phyloP scores from a whole-genome alignment of 2,797 vertebrate species.

The Decapterus maruadsi region DNA sequence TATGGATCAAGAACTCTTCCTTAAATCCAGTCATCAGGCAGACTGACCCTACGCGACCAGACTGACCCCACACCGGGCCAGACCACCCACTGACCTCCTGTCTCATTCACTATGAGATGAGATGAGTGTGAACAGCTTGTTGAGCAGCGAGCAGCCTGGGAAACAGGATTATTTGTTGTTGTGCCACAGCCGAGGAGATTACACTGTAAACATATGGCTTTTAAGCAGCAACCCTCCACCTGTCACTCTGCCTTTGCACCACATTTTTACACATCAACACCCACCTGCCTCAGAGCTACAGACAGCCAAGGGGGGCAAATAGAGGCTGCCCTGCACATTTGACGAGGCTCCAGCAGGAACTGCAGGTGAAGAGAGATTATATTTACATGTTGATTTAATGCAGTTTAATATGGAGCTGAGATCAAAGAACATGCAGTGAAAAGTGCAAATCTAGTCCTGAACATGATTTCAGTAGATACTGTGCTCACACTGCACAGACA shows the following conservation, averaged over 20 bases:
- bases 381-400: no score
- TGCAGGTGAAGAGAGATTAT: no score
- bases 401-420: no score
- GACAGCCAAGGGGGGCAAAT: no score
- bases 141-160: not conserved
- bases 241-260: conserved; percentile 10
- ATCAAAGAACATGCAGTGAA: no score
- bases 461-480: not conserved
- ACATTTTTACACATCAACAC: not conserved
- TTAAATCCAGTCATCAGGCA: not conserved
- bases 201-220: conserved; percentile 36
- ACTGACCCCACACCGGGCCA: no score
- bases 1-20: not conserved
- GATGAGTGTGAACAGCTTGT: conserved; percentile 5
- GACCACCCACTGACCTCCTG: not conserved
- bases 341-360: no score
- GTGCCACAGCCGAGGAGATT: conserved; percentile 28
- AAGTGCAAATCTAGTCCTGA: not conserved
- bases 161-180: conserved; percentile 18
- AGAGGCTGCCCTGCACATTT: no score
- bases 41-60: not conserved
- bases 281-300: not conserved
- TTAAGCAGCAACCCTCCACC: conserved; percentile 30
- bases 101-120: not conserved
- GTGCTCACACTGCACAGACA: not conserved